Evolutionary conservation across 2,888 invertebrate genomes (phyloP).

Genomic region (Cataglyphis livida): DNA sequence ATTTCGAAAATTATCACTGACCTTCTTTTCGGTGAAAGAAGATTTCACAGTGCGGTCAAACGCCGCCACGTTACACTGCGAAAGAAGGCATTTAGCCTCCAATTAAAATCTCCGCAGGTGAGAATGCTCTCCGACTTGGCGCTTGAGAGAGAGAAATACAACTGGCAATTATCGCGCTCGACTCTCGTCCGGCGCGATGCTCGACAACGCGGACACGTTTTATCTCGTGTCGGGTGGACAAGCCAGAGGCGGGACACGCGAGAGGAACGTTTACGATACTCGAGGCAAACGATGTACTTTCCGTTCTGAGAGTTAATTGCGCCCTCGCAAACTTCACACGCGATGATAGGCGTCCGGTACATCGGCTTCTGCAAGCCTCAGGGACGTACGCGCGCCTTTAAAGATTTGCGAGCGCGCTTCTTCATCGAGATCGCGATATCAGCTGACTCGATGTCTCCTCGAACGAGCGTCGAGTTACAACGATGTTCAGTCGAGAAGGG

Average conservation of each 20-base stretch:
- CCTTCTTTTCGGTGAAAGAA: neutral
- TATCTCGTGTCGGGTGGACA: constrained; percentile 63
- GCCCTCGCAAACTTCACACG: constrained; percentile 55
- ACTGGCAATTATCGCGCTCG: constrained; percentile 51
- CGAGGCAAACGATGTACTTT: constrained; percentile 35
- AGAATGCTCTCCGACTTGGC: constrained; percentile 26
- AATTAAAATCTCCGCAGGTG: constrained; percentile 46
- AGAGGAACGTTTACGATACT: constrained; percentile 59
- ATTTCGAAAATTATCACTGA: neutral
- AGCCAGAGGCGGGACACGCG: constrained; percentile 60
- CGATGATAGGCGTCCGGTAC: constrained; percentile 49
- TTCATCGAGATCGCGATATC: constrained; percentile 35
- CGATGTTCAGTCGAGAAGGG: constrained; percentile 3
- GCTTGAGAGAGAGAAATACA: constrained; percentile 39
- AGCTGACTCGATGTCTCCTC: neutral
- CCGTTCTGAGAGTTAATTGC: constrained; percentile 66
- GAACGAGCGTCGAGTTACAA: constrained; percentile 39
- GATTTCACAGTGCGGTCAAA: constrained; percentile 19
- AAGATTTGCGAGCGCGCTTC: constrained; percentile 20
- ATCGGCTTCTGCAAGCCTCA: constrained; percentile 43
- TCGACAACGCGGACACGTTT: constrained; percentile 63
- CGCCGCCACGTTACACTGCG: neutral
- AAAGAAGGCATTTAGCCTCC: constrained; percentile 34
- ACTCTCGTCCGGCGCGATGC: constrained; percentile 49
- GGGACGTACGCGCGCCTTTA: constrained; percentile 23